Percentiles rank a stretch among this genome's conserved stretches.
Conservation (phyloP, 2,888 invertebrate genomes). For the Eudemis profundana region DNA sequence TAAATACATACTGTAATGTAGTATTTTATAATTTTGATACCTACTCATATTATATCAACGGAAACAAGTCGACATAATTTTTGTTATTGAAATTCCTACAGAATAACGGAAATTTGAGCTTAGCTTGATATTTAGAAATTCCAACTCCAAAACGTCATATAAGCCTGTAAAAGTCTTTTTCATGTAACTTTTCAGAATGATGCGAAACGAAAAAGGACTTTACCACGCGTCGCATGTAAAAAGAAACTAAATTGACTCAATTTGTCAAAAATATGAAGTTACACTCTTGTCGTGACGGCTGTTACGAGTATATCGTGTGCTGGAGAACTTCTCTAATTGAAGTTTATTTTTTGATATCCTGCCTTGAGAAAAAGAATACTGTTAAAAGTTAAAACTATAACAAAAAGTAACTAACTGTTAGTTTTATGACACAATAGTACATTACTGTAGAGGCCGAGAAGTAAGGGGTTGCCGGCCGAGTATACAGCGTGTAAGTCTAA, state of each 20-base stretch:
- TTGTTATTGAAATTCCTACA: too few species aligned
- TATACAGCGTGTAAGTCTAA: too few species aligned
- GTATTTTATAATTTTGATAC: too few species aligned
- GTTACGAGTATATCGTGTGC: not conserved
- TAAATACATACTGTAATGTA: too few species aligned
- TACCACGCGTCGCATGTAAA: not conserved
- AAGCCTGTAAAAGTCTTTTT: not conserved
- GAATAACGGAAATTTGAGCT: too few species aligned
- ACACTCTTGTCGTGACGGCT: constrained; percentile 24
- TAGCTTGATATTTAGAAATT: too few species aligned
- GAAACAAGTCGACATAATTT: too few species aligned
- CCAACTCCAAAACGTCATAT: not conserved
- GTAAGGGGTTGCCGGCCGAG: too few species aligned
- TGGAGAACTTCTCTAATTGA: not conserved
- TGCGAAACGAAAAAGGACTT: not conserved
- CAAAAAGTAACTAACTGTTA: too few species aligned
- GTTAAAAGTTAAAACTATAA: not conserved
- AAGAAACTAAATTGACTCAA: not conserved
- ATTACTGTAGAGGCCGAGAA: too few species aligned
- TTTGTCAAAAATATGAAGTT: not conserved
- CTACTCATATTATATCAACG: too few species aligned
- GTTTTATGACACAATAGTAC: too few species aligned
- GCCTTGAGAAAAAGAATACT: not conserved
- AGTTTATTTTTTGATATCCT: not conserved
- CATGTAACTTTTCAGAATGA: not conserved